These are phyloP conservation scores for Actinernus sp. DNA, from an alignment of 92 coral and sea anemone genomes.

Conservation along the genomic window DNA sequence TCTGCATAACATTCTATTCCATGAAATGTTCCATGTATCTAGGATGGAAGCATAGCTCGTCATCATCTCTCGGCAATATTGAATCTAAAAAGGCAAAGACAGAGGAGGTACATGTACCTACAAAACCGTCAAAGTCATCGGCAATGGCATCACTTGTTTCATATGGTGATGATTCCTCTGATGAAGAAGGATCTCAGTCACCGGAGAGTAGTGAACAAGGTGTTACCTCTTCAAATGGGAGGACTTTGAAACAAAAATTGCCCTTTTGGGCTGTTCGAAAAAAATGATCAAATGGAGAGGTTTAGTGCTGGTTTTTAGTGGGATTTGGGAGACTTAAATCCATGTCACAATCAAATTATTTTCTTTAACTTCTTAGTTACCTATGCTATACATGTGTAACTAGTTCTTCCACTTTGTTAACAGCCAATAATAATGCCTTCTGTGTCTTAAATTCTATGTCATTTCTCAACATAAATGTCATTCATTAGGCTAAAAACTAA, in stretches of 20 bases:
- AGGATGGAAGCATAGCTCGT: not conserved
- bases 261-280: constrained; percentile 4
- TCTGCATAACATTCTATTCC: not conserved
- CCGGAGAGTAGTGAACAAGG: not conserved
- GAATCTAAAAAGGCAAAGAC: not conserved
- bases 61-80: not conserved
- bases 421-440: no score
- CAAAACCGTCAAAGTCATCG: not conserved
- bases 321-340: no score
- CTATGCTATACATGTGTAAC: no score
- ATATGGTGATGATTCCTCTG: not conserved
- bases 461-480: no score
- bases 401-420: no score
- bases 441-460: no score
- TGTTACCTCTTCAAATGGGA: not conserved
- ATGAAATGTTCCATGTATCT: not conserved
- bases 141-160: not conserved
- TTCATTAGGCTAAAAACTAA: no score
- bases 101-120: not conserved
- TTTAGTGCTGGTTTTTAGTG: no score
- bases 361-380: no score
- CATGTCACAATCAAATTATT: no score
- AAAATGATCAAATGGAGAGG: no score
- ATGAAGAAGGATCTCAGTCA: not conserved
- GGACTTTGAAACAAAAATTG: not conserved